phyloP scores from a whole-genome alignment of 2,888 invertebrate species.

The Leucoptera coffeella region DNA sequence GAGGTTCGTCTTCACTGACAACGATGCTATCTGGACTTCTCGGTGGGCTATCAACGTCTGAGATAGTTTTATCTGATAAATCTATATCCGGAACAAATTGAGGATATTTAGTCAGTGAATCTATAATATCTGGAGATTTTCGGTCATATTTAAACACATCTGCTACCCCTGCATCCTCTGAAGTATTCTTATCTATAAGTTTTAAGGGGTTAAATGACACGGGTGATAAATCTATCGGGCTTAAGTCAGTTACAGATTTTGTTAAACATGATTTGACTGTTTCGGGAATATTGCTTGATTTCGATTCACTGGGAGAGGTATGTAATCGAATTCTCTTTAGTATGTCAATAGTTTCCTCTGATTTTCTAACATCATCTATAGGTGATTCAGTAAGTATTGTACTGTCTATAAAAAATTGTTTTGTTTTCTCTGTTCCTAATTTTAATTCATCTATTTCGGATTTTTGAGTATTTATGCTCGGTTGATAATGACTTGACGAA shows the following conservation, averaged over 20 bases:
- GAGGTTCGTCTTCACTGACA: slow-evolving; percentile 47
- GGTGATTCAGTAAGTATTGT: neutral
- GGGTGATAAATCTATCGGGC: slow-evolving; percentile 31
- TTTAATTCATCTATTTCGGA: slow-evolving; percentile 23
- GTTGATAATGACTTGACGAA: neutral
- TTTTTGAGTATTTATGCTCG: neutral
- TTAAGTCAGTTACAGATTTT: slow-evolving; percentile 20
- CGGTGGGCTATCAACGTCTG: slow-evolving; percentile 31
- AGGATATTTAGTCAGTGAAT: slow-evolving; percentile 38
- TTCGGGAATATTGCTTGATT: slow-evolving; percentile 15
- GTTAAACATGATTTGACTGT: slow-evolving; percentile 13
- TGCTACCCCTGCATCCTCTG: neutral
- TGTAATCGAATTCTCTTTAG: no score
- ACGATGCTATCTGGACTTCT: slow-evolving; percentile 42
- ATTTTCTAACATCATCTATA: slow-evolving; percentile 9
- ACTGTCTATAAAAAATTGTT: no score
- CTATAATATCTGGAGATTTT: slow-evolving; percentile 38
- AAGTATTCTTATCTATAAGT: no score
- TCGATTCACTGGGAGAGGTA: no score
- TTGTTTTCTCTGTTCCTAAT: no score
- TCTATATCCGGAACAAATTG: slow-evolving; percentile 47
- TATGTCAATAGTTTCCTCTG: no score
- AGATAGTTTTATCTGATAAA: slow-evolving; percentile 34
- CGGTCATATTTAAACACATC: neutral
- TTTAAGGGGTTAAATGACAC: no score